These are phyloP conservation scores for Sandelia bainsii DNA, from an alignment of 2,797 vertebrate genomes.

Conservation along the genomic window DNA sequence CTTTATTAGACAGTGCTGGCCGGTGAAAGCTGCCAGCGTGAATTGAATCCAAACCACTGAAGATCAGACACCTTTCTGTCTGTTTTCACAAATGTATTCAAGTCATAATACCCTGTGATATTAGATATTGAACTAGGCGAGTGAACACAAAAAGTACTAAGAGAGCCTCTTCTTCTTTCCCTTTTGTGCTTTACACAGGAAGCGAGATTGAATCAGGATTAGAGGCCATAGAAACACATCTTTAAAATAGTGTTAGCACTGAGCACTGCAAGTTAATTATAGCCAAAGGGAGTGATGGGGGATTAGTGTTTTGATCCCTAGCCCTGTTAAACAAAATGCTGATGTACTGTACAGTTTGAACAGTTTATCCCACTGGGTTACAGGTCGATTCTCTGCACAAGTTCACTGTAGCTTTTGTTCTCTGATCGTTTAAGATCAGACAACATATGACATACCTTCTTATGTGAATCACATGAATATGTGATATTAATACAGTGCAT, in stretches of 20 bases:
- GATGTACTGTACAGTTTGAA: slow-evolving; percentile 60
- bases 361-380: slow-evolving; percentile 64
- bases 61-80: slow-evolving; percentile 1
- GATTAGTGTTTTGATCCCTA: slow-evolving; percentile 88
- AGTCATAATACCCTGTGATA: slow-evolving; percentile 31
- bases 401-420: slow-evolving; percentile 42
- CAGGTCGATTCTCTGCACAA: slow-evolving; percentile 46
- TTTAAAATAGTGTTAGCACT: slow-evolving; percentile 67
- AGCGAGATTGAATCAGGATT: slow-evolving; percentile 58
- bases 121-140: slow-evolving; percentile 19
- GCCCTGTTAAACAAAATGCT: slow-evolving; percentile 77
- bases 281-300: slow-evolving; percentile 70
- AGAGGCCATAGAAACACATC: slow-evolving; percentile 60
- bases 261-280: slow-evolving; percentile 71
- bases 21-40: not conserved
- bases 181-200: slow-evolving; percentile 41
- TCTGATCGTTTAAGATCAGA: slow-evolving; percentile 24
- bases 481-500: slow-evolving; percentile 8
- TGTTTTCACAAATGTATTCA: slow-evolving; percentile 7
- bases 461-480: slow-evolving; percentile 12
- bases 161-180: slow-evolving; percentile 11
- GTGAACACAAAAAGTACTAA: slow-evolving; percentile 36
- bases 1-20: not conserved
- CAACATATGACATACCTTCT: slow-evolving; percentile 45
- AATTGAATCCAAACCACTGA: not conserved